phyloP scores from a whole-genome alignment of 2,888 invertebrate genomes.

The Standfussiana lucernea region DNA sequence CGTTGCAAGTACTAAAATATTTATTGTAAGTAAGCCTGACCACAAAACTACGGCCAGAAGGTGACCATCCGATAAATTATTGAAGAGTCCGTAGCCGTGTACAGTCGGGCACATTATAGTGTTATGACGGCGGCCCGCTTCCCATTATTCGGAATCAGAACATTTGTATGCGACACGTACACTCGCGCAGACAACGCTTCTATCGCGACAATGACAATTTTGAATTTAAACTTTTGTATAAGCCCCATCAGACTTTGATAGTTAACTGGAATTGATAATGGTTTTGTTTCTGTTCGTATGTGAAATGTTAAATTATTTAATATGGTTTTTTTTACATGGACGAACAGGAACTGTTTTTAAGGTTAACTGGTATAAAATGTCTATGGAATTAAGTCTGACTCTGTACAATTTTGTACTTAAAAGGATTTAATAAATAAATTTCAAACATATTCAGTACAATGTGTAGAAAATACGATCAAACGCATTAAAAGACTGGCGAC shows the following conservation, averaged over 20 bases:
- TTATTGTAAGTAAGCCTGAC: constrained; percentile 3
- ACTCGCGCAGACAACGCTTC: constrained; percentile 66
- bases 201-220: constrained; percentile 62
- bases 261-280: constrained; percentile 8
- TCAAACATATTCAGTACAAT: too few relatives aligned
- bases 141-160: constrained; percentile 70
- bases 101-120: constrained; percentile 59
- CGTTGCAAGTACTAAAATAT: background rate
- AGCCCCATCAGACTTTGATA: constrained; percentile 42
- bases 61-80: constrained; percentile 61
- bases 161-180: constrained; percentile 75
- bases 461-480: background rate
- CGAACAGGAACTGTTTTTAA: background rate
- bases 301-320: background rate
- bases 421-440: background rate
- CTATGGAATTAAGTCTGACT: background rate
- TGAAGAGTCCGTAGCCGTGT: constrained; percentile 47
- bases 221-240: constrained; percentile 61
- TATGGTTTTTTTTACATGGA: background rate
- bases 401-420: background rate
- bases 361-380: background rate
- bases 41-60: constrained; percentile 33
- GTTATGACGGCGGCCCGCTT: constrained; percentile 52
- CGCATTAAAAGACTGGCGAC: background rate
- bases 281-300: constrained; percentile 4